phyloP scores from a whole-genome alignment of 2,113 vertebrate species.

The Rhynchomys soricoides region DNA sequence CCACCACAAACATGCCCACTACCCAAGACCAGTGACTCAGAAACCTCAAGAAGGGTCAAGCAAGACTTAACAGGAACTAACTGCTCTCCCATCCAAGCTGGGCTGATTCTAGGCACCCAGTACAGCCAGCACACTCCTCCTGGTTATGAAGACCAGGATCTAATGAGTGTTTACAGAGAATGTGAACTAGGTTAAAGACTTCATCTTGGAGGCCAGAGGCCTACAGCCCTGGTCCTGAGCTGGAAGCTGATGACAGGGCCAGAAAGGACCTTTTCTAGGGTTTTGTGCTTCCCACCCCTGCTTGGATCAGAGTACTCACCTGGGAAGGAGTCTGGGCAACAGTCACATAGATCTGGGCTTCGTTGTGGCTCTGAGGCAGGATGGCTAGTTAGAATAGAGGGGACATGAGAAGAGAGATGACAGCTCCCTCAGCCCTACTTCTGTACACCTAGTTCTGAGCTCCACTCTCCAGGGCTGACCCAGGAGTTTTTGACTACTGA shows the following conservation, averaged over 20 bases:
- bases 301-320: too few relatives aligned
- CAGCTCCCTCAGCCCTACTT: background rate
- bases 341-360: background rate
- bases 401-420: too few relatives aligned
- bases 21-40: background rate
- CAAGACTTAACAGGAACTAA: background rate
- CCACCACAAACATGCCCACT: conserved; percentile 14
- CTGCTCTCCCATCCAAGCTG: background rate
- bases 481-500: background rate
- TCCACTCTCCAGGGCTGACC: background rate
- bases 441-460: background rate
- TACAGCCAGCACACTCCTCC: background rate
- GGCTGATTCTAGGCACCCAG: background rate
- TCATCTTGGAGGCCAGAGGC: background rate
- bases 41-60: background rate
- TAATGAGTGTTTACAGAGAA: background rate
- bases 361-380: background rate
- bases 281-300: background rate
- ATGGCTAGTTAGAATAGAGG: too few relatives aligned
- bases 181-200: background rate
- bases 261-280: background rate
- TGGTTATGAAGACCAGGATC: background rate
- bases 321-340: background rate
- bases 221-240: too few relatives aligned
- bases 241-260: background rate